Conservation (phyloP, 2,888 invertebrate species). For the Caenorhabditis wallacei region DNA sequence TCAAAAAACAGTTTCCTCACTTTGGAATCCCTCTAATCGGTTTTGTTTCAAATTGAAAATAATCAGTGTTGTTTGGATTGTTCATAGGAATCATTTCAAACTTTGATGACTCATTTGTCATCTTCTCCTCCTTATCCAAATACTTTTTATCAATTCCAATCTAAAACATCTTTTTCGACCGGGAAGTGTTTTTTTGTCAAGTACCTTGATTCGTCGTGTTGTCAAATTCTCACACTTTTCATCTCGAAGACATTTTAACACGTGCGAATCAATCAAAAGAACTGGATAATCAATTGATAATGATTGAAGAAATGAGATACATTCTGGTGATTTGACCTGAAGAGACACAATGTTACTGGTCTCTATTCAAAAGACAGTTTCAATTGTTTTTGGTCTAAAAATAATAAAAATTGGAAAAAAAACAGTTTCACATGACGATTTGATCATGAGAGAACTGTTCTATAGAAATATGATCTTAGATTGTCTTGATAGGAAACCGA, state of each 20-base stretch:
- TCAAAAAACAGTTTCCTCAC: conserved; percentile 2
- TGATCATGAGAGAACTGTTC: too few relatives aligned
- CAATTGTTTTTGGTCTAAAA: not conserved
- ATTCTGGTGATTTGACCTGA: conserved; percentile 30
- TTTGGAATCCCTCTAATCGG: conserved; percentile 30
- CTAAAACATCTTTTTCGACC: not conserved
- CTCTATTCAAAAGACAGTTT: too few relatives aligned
- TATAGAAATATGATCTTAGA: too few relatives aligned
- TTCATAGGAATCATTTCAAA: conserved; percentile 28
- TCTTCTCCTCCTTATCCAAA: not conserved
- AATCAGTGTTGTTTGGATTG: conserved; percentile 32
- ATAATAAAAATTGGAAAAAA: too few relatives aligned
- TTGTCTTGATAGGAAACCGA: too few relatives aligned
- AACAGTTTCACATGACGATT: too few relatives aligned
- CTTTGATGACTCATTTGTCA: conserved; percentile 35
- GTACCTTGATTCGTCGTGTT: conserved; percentile 30
- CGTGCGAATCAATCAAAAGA: conserved; percentile 44
- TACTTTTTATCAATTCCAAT: conserved; percentile 23
- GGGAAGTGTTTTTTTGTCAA: not conserved
- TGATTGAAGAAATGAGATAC: conserved; percentile 32
- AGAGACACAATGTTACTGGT: not conserved
- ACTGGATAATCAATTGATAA: conserved; percentile 25
- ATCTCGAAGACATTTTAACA: conserved; percentile 16
- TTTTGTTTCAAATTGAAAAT: conserved; percentile 38
- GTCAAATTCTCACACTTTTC: conserved; percentile 31